These are phyloP conservation scores for Pheosia tremula DNA, from an alignment of 2,888 invertebrate species.

Conservation along the genomic window DNA sequence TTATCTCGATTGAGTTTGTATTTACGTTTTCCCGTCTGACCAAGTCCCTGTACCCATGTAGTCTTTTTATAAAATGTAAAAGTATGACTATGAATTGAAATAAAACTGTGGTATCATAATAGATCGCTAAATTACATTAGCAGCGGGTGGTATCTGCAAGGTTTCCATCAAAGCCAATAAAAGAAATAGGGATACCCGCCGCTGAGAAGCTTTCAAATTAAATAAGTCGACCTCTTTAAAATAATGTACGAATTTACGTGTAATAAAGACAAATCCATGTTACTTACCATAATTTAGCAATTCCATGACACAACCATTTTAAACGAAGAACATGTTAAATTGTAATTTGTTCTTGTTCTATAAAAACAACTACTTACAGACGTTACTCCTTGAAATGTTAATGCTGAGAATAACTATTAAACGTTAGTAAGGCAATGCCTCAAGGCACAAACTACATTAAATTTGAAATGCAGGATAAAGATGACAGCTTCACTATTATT, in stretches of 20 bases:
- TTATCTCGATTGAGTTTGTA: too few relatives aligned
- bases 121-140: conserved; percentile 24
- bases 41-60: conserved; percentile 1
- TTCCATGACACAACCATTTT: too few relatives aligned
- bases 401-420: too few relatives aligned
- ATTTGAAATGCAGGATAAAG: too few relatives aligned
- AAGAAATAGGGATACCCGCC: conserved; percentile 6
- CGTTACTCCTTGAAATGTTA: too few relatives aligned
- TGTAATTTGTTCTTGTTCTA: too few relatives aligned
- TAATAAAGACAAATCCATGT: neutral
- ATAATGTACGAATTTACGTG: neutral
- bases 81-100: conserved; percentile 14
- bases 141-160: conserved; percentile 11
- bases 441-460: too few relatives aligned
- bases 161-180: conserved; percentile 18
- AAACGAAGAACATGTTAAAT: too few relatives aligned
- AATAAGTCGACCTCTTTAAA: conserved; percentile 16
- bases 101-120: neutral
- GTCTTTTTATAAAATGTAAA: conserved; percentile 2
- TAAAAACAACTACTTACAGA: too few relatives aligned
- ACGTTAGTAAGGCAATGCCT: too few relatives aligned
- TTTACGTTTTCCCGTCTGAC: neutral
- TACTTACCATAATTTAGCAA: neutral
- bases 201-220: conserved; percentile 14
- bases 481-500: too few relatives aligned